Percentiles rank a stretch among this genome's conserved stretches.
These are phyloP conservation scores for Limnephilus auricula DNA, from an alignment of 2,888 invertebrate species.

Conservation along the genomic window DNA sequence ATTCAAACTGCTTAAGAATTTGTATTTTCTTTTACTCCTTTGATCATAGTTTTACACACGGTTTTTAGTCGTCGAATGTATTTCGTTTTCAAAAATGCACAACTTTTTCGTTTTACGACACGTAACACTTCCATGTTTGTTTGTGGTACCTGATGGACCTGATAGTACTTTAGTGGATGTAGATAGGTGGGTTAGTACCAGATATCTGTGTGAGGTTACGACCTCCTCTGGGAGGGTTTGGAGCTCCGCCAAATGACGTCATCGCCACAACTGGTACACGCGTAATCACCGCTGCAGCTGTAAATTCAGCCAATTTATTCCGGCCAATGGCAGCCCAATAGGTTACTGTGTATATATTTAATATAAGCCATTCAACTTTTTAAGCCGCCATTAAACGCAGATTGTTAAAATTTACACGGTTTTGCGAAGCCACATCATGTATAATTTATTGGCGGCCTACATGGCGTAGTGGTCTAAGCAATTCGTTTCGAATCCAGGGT, in stretches of 20 bases:
- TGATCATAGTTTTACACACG: too few relatives aligned
- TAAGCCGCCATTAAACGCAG: slow-evolving; percentile 31
- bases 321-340: slow-evolving; percentile 30
- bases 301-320: slow-evolving; percentile 55
- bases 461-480: too few relatives aligned
- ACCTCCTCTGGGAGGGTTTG: slow-evolving; percentile 36
- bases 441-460: background rate
- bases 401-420: background rate
- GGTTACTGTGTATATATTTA: slow-evolving; percentile 22
- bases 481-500: too few relatives aligned
- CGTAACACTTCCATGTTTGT: background rate
- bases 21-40: too few relatives aligned
- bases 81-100: background rate
- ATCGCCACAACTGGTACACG: slow-evolving; percentile 51
- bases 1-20: too few relatives aligned
- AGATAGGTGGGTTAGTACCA: background rate
- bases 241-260: slow-evolving; percentile 47
- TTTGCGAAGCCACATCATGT: background rate
- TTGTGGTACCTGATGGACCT: background rate
- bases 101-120: background rate
- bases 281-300: slow-evolving; percentile 53
- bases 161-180: background rate
- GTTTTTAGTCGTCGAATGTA: background rate
- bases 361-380: slow-evolving; percentile 5
- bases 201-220: slow-evolving; percentile 12